These are phyloP conservation scores for Drosophila equinoxialis DNA, from an alignment of 1,140 invertebrate species.

Conservation along the genomic window DNA sequence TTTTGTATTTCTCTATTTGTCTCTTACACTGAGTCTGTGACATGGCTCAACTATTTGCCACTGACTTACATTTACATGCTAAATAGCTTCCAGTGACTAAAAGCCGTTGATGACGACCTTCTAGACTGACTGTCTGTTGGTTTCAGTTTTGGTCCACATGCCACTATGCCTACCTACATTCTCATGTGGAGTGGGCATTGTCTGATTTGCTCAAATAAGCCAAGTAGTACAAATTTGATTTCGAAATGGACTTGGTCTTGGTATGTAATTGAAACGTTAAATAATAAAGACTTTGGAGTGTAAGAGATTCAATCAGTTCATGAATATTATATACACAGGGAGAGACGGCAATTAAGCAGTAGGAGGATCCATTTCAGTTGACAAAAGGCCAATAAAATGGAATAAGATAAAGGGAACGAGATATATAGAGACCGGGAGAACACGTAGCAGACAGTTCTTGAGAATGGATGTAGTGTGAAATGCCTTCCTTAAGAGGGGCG, in stretches of 20 bases:
- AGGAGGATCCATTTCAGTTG: neutral
- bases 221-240: conserved; percentile 58
- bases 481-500: neutral
- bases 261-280: conserved; percentile 77
- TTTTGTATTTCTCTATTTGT: conserved; percentile 4
- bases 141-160: neutral
- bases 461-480: neutral
- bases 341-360: conserved; percentile 61
- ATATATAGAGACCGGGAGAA: neutral
- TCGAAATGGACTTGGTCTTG: conserved; percentile 40
- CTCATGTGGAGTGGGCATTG: conserved; percentile 26
- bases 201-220: conserved; percentile 34
- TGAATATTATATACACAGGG: conserved; percentile 39
- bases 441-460: neutral
- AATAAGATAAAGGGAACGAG: neutral
- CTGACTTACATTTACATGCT: conserved; percentile 76
- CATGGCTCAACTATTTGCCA: conserved; percentile 65
- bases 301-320: conserved; percentile 75
- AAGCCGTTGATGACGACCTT: conserved; percentile 33
- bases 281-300: conserved; percentile 75
- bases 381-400: conserved; percentile 11
- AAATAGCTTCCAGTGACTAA: conserved; percentile 68
- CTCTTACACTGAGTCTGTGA: conserved; percentile 1
- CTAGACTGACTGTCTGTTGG: conserved; percentile 15
- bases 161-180: neutral